Evolutionary conservation across 2,113 vertebrate genomes (phyloP).

Genomic region (Pseudois nayaur): DNA sequence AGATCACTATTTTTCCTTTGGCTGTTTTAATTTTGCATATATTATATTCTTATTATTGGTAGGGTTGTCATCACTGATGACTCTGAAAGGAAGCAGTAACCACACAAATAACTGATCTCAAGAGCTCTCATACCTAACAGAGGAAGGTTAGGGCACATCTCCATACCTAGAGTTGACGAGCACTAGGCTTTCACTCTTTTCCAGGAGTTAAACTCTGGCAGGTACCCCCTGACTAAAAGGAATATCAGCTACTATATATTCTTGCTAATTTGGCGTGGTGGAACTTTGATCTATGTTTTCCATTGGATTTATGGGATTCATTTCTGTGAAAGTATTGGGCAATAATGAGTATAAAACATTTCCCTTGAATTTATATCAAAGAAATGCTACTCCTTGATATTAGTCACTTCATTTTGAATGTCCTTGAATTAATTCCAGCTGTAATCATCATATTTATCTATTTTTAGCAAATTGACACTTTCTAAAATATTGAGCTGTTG

Average conservation of each 20-base stretch:
- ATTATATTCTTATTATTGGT: neutral
- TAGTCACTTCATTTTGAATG: conserved; percentile 74
- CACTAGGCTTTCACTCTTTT: neutral
- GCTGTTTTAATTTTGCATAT: neutral
- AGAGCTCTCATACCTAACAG: neutral
- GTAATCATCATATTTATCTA: conserved; percentile 76
- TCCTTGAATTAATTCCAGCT: conserved; percentile 79
- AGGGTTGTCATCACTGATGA: neutral
- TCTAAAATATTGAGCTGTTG: conserved; percentile 67
- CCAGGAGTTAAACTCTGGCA: neutral
- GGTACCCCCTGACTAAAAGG: neutral
- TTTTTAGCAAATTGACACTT: conserved; percentile 75
- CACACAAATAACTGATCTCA: neutral
- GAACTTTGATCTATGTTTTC: conserved; percentile 26
- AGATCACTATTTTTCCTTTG: neutral
- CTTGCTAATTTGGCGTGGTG: conserved; percentile 21
- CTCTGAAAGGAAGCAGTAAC: neutral
- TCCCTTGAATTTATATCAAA: conserved; percentile 61
- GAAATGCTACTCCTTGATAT: conserved; percentile 71
- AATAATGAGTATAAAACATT: conserved; percentile 42
- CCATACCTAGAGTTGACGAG: neutral
- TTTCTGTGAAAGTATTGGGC: conserved; percentile 40
- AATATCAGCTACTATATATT: neutral
- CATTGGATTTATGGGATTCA: conserved; percentile 15
- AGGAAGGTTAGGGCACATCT: neutral